Conservation (phyloP, 2,113 vertebrate genomes). For the Rhinolophus ferrumequinum region DNA sequence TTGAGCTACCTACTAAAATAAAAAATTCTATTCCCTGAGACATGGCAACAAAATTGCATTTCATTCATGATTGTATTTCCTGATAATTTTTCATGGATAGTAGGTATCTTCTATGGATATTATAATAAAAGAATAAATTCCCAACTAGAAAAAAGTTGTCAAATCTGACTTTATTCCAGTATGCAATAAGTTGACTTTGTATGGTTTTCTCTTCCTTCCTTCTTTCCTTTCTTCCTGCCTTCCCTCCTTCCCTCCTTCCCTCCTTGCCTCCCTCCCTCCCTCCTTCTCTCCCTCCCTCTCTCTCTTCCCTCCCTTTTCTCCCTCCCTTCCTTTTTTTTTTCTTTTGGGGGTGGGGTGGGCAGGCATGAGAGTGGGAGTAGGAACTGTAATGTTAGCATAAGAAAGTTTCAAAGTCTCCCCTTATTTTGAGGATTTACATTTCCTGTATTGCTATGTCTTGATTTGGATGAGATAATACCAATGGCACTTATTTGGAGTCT, state of each 20-base stretch:
- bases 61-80: not conserved
- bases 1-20: not conserved
- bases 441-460: not conserved
- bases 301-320: not conserved
- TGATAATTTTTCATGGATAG: not conserved
- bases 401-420: not conserved
- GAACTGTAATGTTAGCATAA: not conserved
- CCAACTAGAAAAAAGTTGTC: not conserved
- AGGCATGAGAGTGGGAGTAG: not conserved
- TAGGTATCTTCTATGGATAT: not conserved
- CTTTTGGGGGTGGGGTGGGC: not conserved
- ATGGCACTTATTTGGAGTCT: not conserved
- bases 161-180: not conserved
- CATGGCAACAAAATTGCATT: not conserved
- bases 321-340: not conserved
- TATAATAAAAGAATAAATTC: not conserved
- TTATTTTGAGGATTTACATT: not conserved
- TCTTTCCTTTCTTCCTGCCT: too few species aligned
- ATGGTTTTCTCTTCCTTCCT: not conserved
- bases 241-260: too few species aligned
- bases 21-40: not conserved
- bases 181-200: not conserved
- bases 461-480: not conserved
- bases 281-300: too few species aligned
- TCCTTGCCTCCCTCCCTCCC: too few species aligned